Base-by-base conservation (phyloP, 1,140 invertebrate genomes). In the Nomia melanderi region DNA sequence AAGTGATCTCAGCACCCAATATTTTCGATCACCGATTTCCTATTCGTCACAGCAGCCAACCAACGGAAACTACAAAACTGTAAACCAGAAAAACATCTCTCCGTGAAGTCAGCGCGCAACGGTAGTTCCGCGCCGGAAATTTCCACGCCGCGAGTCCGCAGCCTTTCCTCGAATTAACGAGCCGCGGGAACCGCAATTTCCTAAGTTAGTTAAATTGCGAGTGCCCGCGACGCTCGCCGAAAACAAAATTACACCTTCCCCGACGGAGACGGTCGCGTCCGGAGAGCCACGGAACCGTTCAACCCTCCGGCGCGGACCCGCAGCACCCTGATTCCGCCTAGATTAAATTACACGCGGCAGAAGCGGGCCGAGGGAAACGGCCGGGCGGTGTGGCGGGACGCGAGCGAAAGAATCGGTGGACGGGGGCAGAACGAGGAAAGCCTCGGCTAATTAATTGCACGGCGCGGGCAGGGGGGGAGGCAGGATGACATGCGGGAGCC, bases 371-470 rank as follows among this genome's bases (percentile, higher is more conserved):
- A 36, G n/a, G 20, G n/a, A 33, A 14, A 41, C 41, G 4, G 41
- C 11, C 8, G 39, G 39, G 12, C 4, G 12, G 4, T 5, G 41
- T 5, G 14, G 20, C 14, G 41, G 29, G 56, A 27, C 29, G 14
- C 8, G 44, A 33, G 56, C 39, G 41, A 63, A 77, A 53, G 75
- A 72, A 72, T 77, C 54, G 36, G 50, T 27, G 20, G 31, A 33
- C 50, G 44, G 63, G 53, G 74, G 31, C 23, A 23, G 25, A 31
- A 59, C 50, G 39, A 59, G 39, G 75, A 72, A 59, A 78, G 72
- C 50, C 33, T 57, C 50, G 77, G 72, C 73, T 86, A 87, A 87
- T 87, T 87, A 87, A 85, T 87, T 77, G 85, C 75, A 76, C 74
- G 75, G 57, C n/a, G n/a, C n/a, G n/a, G n/a, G n/a, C n/a, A n/a